These are phyloP conservation scores for Lacanobia wlatinum DNA, from an alignment of 2,888 invertebrate genomes.

Conservation along the genomic window DNA sequence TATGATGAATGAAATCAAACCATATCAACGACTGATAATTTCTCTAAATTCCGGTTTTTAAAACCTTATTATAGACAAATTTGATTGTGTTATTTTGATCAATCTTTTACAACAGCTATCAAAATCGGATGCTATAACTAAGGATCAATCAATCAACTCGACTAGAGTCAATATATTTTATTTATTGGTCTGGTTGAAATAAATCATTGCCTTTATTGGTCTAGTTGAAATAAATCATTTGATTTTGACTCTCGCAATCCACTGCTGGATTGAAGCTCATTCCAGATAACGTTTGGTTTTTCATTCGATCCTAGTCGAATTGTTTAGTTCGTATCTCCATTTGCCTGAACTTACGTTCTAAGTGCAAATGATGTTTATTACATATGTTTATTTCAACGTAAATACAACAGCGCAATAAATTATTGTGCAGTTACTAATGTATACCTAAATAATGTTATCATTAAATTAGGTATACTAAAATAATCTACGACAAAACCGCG, in stretches of 20 bases:
- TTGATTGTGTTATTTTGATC: no score
- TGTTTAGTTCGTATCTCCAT: not conserved
- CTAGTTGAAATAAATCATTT: no score
- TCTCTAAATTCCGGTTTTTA: no score
- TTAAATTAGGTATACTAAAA: slow-evolving; percentile 16
- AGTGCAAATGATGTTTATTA: not conserved
- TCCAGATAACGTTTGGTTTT: no score
- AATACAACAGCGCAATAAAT: slow-evolving; percentile 3
- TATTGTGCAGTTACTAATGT: not conserved
- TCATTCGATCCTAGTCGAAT: not conserved
- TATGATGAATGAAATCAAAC: no score
- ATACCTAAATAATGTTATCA: slow-evolving; percentile 20
- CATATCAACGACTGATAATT: no score
- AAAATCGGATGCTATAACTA: not conserved
- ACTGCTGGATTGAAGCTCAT: not conserved
- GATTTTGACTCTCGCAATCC: not conserved
- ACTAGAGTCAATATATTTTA: no score
- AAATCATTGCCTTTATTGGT: no score
- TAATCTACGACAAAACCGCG: not conserved
- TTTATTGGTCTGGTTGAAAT: no score
- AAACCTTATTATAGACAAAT: no score
- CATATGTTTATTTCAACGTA: slow-evolving; percentile 7
- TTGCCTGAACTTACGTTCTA: not conserved
- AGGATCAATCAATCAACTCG: not conserved
- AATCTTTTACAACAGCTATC: not conserved